phyloP scores from a whole-genome alignment of 2,797 vertebrate species.

The Diceros bicornis region DNA sequence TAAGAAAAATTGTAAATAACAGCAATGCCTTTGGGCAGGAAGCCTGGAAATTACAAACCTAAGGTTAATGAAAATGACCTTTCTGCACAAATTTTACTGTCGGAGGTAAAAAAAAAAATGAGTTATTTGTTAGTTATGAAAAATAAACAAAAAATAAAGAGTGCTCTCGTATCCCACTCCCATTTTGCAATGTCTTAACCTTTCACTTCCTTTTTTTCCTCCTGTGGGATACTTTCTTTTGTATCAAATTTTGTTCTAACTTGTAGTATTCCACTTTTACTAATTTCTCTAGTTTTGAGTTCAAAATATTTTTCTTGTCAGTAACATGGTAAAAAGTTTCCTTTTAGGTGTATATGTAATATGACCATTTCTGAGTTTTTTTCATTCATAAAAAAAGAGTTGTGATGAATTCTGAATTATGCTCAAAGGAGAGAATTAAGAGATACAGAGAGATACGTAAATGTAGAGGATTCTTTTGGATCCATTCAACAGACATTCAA shows the following conservation, averaged over 20 bases:
- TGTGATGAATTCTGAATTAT: neutral
- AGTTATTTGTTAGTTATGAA: conserved; percentile 75
- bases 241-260: conserved; percentile 38
- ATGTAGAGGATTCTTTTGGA: neutral
- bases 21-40: conserved; percentile 77
- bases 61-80: conserved; percentile 86
- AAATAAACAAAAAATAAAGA: conserved; percentile 76
- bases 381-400: conserved; percentile 8
- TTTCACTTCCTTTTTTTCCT: conserved; percentile 47
- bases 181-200: conserved; percentile 61
- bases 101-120: conserved; percentile 76
- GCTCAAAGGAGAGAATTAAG: conserved; percentile 16
- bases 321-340: neutral
- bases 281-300: conserved; percentile 36
- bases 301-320: conserved; percentile 18
- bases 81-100: conserved; percentile 76
- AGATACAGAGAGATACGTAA: neutral
- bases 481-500: conserved; percentile 1
- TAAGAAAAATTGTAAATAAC: conserved; percentile 87
- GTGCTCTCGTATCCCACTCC: neutral
- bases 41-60: conserved; percentile 64
- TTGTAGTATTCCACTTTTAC: neutral
- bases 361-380: neutral
- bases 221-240: neutral
- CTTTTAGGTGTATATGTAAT: neutral